These are phyloP conservation scores for Catocala fraxini DNA, from an alignment of 2,888 invertebrate genomes.

Conservation along the genomic window DNA sequence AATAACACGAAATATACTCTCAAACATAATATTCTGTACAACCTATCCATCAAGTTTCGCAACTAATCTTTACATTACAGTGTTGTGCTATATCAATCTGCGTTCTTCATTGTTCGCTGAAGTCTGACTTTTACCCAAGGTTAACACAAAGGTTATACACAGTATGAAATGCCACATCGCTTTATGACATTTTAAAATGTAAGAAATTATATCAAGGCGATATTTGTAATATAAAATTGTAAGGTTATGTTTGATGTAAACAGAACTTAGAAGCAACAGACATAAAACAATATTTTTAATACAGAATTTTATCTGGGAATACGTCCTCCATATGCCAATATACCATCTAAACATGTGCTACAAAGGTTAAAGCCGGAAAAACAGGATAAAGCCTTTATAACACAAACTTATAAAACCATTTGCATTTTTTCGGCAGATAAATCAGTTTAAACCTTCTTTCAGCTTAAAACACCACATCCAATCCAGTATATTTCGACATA, in stretches of 20 bases:
- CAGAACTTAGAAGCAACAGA: too few relatives aligned
- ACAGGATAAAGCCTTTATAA: too few relatives aligned
- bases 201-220: conserved; percentile 34
- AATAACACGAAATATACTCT: conserved; percentile 39
- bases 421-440: too few relatives aligned
- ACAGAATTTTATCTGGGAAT: too few relatives aligned
- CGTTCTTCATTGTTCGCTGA: conserved; percentile 51
- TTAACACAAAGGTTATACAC: conserved; percentile 46
- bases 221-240: conserved; percentile 11
- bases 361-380: too few relatives aligned
- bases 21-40: conserved; percentile 41
- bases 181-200: conserved; percentile 50
- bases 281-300: too few relatives aligned
- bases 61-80: conserved; percentile 51
- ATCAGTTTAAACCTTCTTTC: too few relatives aligned
- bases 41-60: conserved; percentile 56
- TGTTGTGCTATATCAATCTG: conserved; percentile 50
- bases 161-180: conserved; percentile 45
- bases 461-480: too few relatives aligned
- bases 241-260: conserved; percentile 3
- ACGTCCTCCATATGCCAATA: too few relatives aligned
- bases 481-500: too few relatives aligned
- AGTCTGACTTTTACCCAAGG: conserved; percentile 54
- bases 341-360: too few relatives aligned
- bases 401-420: too few relatives aligned